Conservation (phyloP, 2,888 invertebrate species). For the Leptinotarsa haldemani region DNA sequence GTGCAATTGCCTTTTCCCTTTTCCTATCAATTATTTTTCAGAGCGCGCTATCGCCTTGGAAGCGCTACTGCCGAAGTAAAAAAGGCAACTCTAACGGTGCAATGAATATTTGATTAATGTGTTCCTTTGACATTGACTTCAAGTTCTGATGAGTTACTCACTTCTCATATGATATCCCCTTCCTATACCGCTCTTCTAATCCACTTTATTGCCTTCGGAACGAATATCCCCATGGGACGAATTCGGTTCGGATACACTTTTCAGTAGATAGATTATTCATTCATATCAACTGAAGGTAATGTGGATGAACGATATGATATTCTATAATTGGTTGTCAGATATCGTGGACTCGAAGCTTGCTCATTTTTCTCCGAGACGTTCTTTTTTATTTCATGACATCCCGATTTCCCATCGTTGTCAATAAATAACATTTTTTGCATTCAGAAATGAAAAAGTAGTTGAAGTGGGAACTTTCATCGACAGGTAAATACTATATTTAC, state of each 20-base stretch:
- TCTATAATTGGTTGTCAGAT: neutral
- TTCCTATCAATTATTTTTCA: conserved; percentile 4
- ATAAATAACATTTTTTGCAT: no score
- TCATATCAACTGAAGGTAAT: neutral
- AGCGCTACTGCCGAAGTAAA: neutral
- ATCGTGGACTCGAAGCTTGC: neutral
- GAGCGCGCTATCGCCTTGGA: neutral
- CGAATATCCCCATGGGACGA: conserved; percentile 1
- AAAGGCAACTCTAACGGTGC: conserved; percentile 38
- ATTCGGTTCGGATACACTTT: neutral
- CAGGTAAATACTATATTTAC: no score
- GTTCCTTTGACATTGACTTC: conserved; percentile 43
- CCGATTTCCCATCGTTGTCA: no score
- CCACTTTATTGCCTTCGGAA: neutral
- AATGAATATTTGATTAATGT: conserved; percentile 49
- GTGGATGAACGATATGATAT: conserved; percentile 2
- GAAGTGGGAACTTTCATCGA: no score
- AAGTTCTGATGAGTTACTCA: conserved; percentile 38
- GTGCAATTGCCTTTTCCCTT: neutral
- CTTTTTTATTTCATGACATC: neutral
- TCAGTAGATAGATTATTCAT: conserved; percentile 12
- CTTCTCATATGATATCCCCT: conserved; percentile 21
- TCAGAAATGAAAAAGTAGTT: no score
- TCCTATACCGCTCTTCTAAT: neutral
- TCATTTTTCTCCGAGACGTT: neutral